Base-by-base conservation (phyloP, 1,140 invertebrate species). In the Alviniconcha marisindica region DNA sequence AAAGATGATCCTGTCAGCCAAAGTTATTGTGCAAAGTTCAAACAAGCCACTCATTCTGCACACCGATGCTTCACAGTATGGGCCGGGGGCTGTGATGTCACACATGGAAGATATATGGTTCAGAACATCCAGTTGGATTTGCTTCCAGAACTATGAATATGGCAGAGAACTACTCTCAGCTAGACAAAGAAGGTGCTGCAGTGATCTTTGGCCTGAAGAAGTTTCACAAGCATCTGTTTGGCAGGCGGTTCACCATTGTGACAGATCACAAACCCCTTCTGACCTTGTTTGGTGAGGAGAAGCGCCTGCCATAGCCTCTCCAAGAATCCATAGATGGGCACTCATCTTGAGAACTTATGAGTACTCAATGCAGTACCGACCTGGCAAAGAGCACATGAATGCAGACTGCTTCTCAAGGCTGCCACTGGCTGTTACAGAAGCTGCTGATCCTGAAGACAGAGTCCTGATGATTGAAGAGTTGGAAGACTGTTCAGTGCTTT, bases 241-340 rank as follows among this genome's bases (percentile, higher is more conserved):
- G 92, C 14, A 83, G 89, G 10, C 83, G 89, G 40, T 94, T 94
- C 77, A 87, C 84, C 4, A 85, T 94, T 28, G 60, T 90, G 28
- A 94, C 94, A 12, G 94, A 95, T 85, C 93, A 94, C 83, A 90
- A 93, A 82, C 92, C 94, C 0, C 86, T 94, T 38, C 81, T 92
- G 12, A 77, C 69, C 14, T 92, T 94, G 33, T 92, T 94, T 71
- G 87, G 88, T 10, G 85, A 88, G 10, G 87, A 89, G 21, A 89
- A 86, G 63, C 82, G 84, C 92, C 93, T n/a, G 82, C 87, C 21
- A 82, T 91, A 3, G 85, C 90, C 2, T 89, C 92, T 7, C 86
- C 81, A 0, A 28, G 89, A 33, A 84, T 91, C 5, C 90, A 92
- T 44, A 82, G 86, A 44, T 92, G 88, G 89, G 84, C 87, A 21